Percentiles rank a stretch among this genome's conserved stretches.
phyloP scores from a whole-genome alignment of 2,888 invertebrate genomes.

The Agrochola lota region DNA sequence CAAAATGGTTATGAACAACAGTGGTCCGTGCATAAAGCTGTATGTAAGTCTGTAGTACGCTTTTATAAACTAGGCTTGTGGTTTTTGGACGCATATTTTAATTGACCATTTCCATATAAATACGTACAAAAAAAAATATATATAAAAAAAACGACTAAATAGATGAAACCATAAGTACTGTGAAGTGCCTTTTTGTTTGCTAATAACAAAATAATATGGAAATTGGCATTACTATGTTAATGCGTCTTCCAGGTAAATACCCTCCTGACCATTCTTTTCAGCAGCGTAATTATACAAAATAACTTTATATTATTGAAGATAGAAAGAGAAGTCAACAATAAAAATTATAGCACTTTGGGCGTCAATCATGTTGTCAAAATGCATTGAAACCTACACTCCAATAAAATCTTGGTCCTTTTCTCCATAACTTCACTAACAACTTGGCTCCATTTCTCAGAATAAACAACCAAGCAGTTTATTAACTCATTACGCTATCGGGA shows the following conservation, averaged over 20 bases:
- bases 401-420: not conserved
- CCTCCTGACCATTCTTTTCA: not conserved
- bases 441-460: conserved; percentile 27
- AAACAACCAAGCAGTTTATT: conserved; percentile 44
- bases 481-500: conserved; percentile 56
- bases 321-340: too few species aligned
- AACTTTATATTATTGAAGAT: not conserved
- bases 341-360: not conserved
- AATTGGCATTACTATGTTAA: not conserved
- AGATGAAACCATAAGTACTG: too few species aligned
- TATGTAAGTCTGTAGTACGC: not conserved
- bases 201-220: not conserved
- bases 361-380: not conserved
- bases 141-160: too few species aligned
- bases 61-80: conserved; percentile 25
- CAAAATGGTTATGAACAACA: conserved; percentile 39
- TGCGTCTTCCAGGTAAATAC: not conserved
- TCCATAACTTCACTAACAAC: conserved; percentile 14
- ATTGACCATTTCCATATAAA: not conserved
- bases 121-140: too few species aligned
- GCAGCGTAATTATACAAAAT: too few species aligned
- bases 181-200: not conserved
- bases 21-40: conserved; percentile 3
- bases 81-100: conserved; percentile 10
- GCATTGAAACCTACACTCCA: not conserved